These are phyloP conservation scores for Glyphotaelius pellucidus DNA, from an alignment of 2,888 invertebrate species.

Conservation along the genomic window DNA sequence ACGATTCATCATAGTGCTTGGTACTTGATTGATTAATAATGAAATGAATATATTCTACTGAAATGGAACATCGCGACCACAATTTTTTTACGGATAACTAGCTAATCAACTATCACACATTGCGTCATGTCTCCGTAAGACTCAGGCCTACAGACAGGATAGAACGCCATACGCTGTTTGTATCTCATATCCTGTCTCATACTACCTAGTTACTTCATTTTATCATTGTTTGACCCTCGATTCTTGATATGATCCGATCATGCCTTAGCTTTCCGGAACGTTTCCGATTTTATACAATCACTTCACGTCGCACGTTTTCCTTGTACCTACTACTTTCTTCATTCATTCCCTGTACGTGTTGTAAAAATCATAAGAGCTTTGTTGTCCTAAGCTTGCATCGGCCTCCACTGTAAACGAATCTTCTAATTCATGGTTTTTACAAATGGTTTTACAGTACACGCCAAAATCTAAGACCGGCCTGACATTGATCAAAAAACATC, in stretches of 20 bases:
- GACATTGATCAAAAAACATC: no score
- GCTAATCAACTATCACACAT: not conserved
- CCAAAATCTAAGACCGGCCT: no score
- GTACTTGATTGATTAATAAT: no score
- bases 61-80: not conserved
- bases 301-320: not conserved
- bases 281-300: not conserved
- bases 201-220: not conserved
- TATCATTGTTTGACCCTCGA: not conserved
- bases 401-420: not conserved
- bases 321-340: not conserved
- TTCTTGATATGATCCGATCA: not conserved
- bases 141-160: not conserved
- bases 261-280: not conserved
- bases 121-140: not conserved
- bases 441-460: not conserved
- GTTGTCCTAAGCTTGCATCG: not conserved
- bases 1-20: not conserved
- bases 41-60: not conserved
- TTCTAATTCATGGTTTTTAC: not conserved
- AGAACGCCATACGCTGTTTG: not conserved
- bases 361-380: no score
- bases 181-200: not conserved
- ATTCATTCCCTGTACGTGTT: not conserved
- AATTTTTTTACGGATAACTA: not conserved